Percentiles rank a stretch among this genome's conserved stretches.
Evolutionary conservation across 1,140 invertebrate genomes (phyloP).

Genomic region (Zaprionus camerounensis): DNA sequence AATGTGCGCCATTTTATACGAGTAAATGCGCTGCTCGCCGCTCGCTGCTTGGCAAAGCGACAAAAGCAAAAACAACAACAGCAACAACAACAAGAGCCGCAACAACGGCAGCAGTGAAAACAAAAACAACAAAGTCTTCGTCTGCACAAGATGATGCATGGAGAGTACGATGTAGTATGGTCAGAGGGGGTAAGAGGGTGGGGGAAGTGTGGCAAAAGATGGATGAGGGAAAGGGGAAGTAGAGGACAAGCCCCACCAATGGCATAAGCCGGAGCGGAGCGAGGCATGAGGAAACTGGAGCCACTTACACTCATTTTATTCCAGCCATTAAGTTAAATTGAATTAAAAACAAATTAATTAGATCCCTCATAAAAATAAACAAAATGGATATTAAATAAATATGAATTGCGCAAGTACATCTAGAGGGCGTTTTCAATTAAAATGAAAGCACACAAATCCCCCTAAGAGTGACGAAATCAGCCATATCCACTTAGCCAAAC

Average conservation of each 20-base stretch:
- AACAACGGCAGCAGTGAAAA: constrained; percentile 13
- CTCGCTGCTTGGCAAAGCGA: constrained; percentile 48
- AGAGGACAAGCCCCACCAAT: not conserved
- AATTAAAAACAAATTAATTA: constrained; percentile 83
- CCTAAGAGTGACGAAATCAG: not conserved
- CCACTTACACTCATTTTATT: constrained; percentile 43
- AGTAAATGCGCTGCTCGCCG: constrained; percentile 52
- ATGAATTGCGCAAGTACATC: constrained; percentile 24
- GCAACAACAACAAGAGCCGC: constrained; percentile 18
- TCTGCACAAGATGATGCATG: constrained; percentile 51
- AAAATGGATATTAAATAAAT: constrained; percentile 39
- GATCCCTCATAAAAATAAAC: constrained; percentile 68
- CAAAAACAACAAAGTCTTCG: constrained; percentile 24
- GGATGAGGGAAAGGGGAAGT: not conserved
- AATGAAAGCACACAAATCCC: not conserved
- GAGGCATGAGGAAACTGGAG: constrained; percentile 3
- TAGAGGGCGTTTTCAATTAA: not conserved
- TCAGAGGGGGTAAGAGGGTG: not conserved
- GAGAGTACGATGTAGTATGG: constrained; percentile 14
- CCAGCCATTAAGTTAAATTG: constrained; percentile 76
- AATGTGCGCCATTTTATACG: constrained; percentile 77
- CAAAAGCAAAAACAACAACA: constrained; percentile 51
- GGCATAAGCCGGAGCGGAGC: not conserved
- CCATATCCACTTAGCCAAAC: not conserved
- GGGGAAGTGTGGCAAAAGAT: constrained; percentile 5